Evolutionary conservation across 2,797 vertebrate species (phyloP), one percentile per base, ranked within the genome.

Genomic region (Epinephelus awoara): DNA sequence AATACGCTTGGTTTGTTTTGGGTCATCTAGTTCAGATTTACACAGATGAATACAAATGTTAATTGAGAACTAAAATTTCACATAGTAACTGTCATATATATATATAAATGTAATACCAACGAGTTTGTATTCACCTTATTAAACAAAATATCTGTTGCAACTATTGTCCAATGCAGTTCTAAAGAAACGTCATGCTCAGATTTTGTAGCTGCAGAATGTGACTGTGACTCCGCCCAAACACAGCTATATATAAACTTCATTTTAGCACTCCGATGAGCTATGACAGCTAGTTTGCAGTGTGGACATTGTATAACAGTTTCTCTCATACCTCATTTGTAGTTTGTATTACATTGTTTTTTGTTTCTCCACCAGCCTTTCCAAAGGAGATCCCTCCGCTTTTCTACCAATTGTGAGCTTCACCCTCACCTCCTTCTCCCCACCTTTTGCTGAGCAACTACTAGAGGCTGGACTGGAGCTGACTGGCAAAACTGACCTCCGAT

Each of bases 401-500:
- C 93, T 99, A 18, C 98, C 98, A 9, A 95, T 99, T 42, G 91
- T 98, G 90, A 97, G 96, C 92, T 97, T 97, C 88, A 93, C 93
- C 34, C 95, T 99, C 79, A 97, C 96, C 3, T 96, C 96, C n/a
- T 98, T 97, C 79, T 99, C 98, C 27, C 94, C 97, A 12, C 88
- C 90, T 5, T 83, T 99, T 82, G 92, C 96, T 5, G 97, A 98
- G 73, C 94, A 97, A 68, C 84, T 99, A 14, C 88, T 98, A n/a
- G 92, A 93, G 18, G 92, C 91, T 5, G 96, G 94, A 34, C 77
- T 97, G 21, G 97, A 99, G 75, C 93, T 99, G 40, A 89, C 93
- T 4, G 96, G 96, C 68, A 98, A 98, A 94, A 99, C 95, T 5
- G 98, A 99, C 87, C 91, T 97, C 34, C 95, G 97, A 79, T 99